Base-by-base conservation (phyloP, 2,113 vertebrate species). In the Alaudala cheleensis region DNA sequence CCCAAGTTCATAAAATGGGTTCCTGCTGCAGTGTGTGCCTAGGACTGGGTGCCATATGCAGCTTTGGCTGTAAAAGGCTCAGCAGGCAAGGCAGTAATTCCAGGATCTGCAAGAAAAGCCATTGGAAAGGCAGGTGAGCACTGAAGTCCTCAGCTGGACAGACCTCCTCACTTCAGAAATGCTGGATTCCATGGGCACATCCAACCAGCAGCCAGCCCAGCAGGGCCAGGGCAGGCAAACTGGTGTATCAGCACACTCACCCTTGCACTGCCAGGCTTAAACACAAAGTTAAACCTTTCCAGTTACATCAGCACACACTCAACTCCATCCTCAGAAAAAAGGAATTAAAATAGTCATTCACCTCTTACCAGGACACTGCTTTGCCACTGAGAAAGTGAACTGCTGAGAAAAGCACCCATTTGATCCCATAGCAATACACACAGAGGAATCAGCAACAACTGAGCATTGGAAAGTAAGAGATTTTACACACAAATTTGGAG, bases 401-500 rank as follows among this genome's bases (percentile, higher is more conserved):
- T 22, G 20, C 54, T 76, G 67, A 86, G 23, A 71, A 31, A 26
- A 53, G 17, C 33, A 71, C 14, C 21, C 65, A 54, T 42, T 81
- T 67, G 37, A 40, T 37, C 44, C 72, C 54, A 33, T 0, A 50
- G 21, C 67, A 72, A 83, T 86, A 82, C 91, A 92, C 66, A 93
- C 26, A 76, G 26, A 37, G 14, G 23, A 85, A 74, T 31, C 40
- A 17, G 56, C 64, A 82, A 81, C 50, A 49, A 47, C 14, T 90
- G 56, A 57, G 61, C 83, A 89, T 33, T 61, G 51, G 28, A 47
- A 78, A 84, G 37, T 51, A 67, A 92, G 54, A 90, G 88, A 94
- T 95, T 95, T 96, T 56, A 61, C 53, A 85, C 33, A 73, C 51
- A 81, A 82, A 86, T 69, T 90, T 81, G 57, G 92, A 95, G 81